Evolutionary conservation across 2,113 vertebrate species (phyloP), one percentile per base, ranked within the genome.

Genomic region (Callaeas wilsoni): DNA sequence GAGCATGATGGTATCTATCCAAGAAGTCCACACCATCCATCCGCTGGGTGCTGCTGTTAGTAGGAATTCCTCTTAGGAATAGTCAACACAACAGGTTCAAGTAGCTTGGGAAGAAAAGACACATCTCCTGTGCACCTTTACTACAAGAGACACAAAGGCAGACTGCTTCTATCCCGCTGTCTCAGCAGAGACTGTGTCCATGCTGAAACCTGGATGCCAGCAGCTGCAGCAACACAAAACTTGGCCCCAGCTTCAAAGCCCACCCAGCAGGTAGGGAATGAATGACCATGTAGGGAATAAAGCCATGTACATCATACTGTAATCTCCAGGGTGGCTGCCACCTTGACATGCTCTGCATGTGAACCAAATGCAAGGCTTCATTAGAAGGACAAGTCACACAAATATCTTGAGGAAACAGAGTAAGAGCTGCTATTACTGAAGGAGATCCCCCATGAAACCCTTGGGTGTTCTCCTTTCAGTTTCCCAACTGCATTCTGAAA

Each of bases 321-420:
- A 8, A 44, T 22, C 44, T n/a, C 71, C 25, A 19, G 84, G 13
- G 57, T 15, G 23, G 37, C 29, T 63, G n/a, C 42, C 57, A 29
- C 33, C 57, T 83, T 26, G 30, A 29, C 15, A 12, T 0, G 0
- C 10, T 59, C 39, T 22, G 4, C 53, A 5, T 4, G 13, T 25
- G 69, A 83, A 26, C 21, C 6, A 52, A 60, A 53, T 53, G 30
- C 19, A 52, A 57, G 21, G 39, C 42, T 85, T 75, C 41, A 39
- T 33, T 27, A 42, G 56, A 60, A 76, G n/a, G 29, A 30, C 33
- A 67, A 79, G 23, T 59, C 52, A 64, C 42, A 21, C 4, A 3
- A 46, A 12, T 16, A 60, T 13, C 29, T 50, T 56, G 67, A 67
- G 55, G 33, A 57, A 80, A 64, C 21, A 56, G 27, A 50, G 17